A percentile compares a stretch with the other conserved stretches of the same genome.
Evolutionary conservation across 1,140 invertebrate genomes (phyloP).

Genomic region (Drosophila arizonae): DNA sequence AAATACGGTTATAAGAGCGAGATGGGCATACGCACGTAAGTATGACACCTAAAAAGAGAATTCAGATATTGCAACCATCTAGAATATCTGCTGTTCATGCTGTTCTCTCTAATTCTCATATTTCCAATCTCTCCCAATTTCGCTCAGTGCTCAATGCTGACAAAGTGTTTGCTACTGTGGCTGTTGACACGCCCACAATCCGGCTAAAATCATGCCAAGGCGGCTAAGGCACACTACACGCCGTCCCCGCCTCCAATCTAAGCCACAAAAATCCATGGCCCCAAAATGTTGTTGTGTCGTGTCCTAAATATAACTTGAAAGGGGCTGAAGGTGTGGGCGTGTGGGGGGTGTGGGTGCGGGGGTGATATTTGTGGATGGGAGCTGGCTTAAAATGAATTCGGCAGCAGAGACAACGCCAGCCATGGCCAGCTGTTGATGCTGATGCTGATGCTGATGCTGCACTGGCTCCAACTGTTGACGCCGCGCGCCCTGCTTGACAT

Average conservation of each 20-base stretch:
- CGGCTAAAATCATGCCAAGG: slow-evolving; percentile 26
- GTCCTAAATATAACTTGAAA: slow-evolving; percentile 46
- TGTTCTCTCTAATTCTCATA: no score
- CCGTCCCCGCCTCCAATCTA: slow-evolving; percentile 8
- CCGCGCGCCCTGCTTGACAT: slow-evolving; percentile 34
- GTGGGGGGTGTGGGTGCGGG: not conserved
- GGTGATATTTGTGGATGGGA: not conserved
- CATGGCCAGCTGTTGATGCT: slow-evolving; percentile 10
- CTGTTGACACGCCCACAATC: slow-evolving; percentile 18
- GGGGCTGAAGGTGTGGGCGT: not conserved
- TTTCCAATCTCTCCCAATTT: not conserved
- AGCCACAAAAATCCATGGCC: slow-evolving; percentile 39
- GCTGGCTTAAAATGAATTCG: slow-evolving; percentile 32
- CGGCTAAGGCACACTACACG: not conserved
- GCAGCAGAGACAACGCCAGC: slow-evolving; percentile 11
- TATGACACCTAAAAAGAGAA: no score
- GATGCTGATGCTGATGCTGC: slow-evolving; percentile 17
- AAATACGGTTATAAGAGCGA: no score
- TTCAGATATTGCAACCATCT: no score
- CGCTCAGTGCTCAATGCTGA: slow-evolving; percentile 13
- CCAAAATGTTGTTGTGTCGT: slow-evolving; percentile 28
- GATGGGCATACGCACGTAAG: no score
- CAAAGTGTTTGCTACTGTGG: slow-evolving; percentile 11
- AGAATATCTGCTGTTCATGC: no score
- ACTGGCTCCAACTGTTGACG: slow-evolving; percentile 24